These are phyloP conservation scores for Zygothrica quintamaculata DNA, from an alignment of 2,888 invertebrate genomes.

Conservation along the genomic window DNA sequence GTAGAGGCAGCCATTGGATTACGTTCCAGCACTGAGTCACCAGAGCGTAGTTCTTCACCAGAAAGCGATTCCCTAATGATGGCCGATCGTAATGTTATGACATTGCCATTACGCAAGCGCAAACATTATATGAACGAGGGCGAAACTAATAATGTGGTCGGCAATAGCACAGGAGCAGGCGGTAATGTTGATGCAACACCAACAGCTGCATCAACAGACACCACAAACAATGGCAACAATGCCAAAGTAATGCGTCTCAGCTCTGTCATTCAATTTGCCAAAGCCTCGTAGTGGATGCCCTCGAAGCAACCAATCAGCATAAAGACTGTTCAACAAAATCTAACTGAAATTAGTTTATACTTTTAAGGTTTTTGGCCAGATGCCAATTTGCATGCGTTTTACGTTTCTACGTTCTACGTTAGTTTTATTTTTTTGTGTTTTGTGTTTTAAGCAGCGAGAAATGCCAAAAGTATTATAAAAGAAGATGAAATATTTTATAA, in stretches of 20 bases:
- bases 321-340: constrained; percentile 73
- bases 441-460: constrained; percentile 53
- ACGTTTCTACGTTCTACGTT: no score
- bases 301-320: constrained; percentile 58
- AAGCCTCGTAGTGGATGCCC: constrained; percentile 86
- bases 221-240: constrained; percentile 13
- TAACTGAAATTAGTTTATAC: constrained; percentile 74
- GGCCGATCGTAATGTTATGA: constrained; percentile 87
- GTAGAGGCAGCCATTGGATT: constrained; percentile 86
- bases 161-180: constrained; percentile 13
- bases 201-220: constrained; percentile 21
- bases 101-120: constrained; percentile 91
- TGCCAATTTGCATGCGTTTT: neutral
- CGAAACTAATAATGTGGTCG: constrained; percentile 56
- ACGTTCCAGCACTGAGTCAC: constrained; percentile 85
- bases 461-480: constrained; percentile 76
- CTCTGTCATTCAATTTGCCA: constrained; percentile 95
- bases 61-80: constrained; percentile 86
- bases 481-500: constrained; percentile 45
- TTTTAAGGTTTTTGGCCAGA: constrained; percentile 20
- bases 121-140: constrained; percentile 90
- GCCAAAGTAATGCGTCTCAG: constrained; percentile 85
- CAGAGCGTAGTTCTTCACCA: constrained; percentile 85
- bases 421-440: constrained; percentile 16
- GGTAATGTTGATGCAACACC: constrained; percentile 19